phyloP scores from a whole-genome alignment of 2,888 invertebrate species.

The Malthinus seriepunctatus region DNA sequence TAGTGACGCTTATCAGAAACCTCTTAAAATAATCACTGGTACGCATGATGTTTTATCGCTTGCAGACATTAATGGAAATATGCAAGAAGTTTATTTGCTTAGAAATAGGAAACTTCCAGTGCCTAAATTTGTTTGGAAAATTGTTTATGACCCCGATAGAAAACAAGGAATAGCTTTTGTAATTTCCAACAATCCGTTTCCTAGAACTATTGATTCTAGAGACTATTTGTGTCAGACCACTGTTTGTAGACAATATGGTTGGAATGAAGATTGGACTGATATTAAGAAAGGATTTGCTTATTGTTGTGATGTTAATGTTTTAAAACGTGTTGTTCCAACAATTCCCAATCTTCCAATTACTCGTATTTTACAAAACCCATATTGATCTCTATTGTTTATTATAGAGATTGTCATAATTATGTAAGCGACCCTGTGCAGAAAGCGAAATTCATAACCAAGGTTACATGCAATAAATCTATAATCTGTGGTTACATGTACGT shows the following conservation, averaged over 20 bases:
- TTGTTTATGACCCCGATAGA: conserved; percentile 51
- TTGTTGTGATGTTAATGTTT: conserved; percentile 52
- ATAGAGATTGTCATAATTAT: too few relatives aligned
- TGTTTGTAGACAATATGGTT: conserved; percentile 49
- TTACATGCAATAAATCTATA: too few relatives aligned
- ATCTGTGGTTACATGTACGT: too few relatives aligned
- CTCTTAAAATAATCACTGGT: conserved; percentile 55
- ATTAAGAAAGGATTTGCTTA: conserved; percentile 48
- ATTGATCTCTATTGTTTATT: too few relatives aligned
- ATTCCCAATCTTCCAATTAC: conserved; percentile 30
- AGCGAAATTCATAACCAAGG: too few relatives aligned
- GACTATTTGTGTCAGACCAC: conserved; percentile 47
- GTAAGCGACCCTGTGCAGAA: too few relatives aligned
- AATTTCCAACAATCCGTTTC: conserved; percentile 58
- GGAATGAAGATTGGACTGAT: conserved; percentile 43
- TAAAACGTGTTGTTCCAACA: conserved; percentile 38
- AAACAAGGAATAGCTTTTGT: conserved; percentile 57
- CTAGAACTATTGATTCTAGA: conserved; percentile 25
- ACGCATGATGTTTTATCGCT: conserved; percentile 52
- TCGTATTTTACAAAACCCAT: conserved; percentile 6
- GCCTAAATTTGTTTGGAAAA: conserved; percentile 57
- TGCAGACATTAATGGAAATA: conserved; percentile 45
- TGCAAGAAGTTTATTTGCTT: conserved; percentile 50
- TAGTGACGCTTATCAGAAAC: conserved; percentile 46
- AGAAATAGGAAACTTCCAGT: conserved; percentile 49